Conservation (phyloP, 2,888 invertebrate species). For the Drosophila barbarae region DNA sequence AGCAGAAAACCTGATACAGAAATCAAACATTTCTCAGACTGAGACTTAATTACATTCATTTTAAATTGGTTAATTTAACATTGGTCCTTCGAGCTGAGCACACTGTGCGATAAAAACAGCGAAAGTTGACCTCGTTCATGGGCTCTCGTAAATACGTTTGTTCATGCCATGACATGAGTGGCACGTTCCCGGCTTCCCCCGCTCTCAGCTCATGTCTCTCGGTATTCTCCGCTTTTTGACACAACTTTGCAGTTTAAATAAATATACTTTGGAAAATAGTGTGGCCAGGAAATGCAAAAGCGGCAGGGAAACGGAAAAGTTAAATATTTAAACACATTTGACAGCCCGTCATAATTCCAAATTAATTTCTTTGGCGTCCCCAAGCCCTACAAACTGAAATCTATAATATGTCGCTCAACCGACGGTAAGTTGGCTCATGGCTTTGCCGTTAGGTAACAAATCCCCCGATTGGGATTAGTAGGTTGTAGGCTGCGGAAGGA, state of each 20-base stretch:
- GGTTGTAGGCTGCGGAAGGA: conserved; percentile 27
- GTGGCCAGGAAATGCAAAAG: conserved; percentile 5
- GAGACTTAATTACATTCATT: neutral
- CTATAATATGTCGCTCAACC: conserved; percentile 47
- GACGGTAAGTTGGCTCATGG: conserved; percentile 8
- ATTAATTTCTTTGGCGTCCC: conserved; percentile 56
- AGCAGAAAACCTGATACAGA: no score
- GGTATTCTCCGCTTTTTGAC: neutral
- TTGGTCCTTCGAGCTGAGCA: no score
- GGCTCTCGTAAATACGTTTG: conserved; percentile 35
- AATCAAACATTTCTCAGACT: neutral
- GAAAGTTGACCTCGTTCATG: conserved; percentile 12
- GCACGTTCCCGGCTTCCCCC: conserved; percentile 8
- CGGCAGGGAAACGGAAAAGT: neutral
- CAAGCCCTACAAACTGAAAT: conserved; percentile 53
- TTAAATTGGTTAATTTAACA: neutral
- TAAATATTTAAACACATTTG: conserved; percentile 21
- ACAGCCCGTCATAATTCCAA: conserved; percentile 46
- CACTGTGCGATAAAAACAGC: neutral
- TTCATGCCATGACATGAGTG: conserved; percentile 25
- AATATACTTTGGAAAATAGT: conserved; percentile 18
- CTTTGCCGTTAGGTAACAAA: conserved; percentile 57
- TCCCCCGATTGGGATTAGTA: conserved; percentile 56
- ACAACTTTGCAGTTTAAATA: conserved; percentile 27
- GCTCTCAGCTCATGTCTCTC: neutral